Evolutionary conservation across 2,888 invertebrate species (phyloP), one percentile per base, ranked within the genome.

Genomic region (Mesorhabditis spiculigera): DNA sequence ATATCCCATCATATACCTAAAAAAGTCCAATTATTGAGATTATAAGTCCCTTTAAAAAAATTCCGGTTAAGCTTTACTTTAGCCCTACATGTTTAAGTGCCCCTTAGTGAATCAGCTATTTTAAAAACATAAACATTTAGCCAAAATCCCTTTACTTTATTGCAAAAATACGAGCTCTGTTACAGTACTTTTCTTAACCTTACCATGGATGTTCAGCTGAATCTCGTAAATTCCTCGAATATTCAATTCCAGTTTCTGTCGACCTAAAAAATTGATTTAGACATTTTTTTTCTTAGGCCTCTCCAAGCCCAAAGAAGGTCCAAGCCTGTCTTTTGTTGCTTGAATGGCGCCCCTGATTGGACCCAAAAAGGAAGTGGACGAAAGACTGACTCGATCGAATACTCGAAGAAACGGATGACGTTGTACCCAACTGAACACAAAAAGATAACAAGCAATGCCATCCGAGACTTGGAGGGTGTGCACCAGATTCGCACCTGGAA

Each of bases 391-490:
- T 73, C 72, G 45, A 84, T 76, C 28, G 72, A 71, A 72, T 85
- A 84, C 69, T 84, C 84, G 72, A 79, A 84, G 70, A 84, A 84
- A 5, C 84, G 75, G 45, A 81, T 72, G 62, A 82, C 75, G 68
- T 84, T 84, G 75, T 84, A 84, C 42, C 74, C 68, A 45, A 80
- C 73, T 5, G 84, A 79, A 61, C 75, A 78, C 28, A 78, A 43
- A 58, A 82, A 75, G 45, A 83, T 80, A 43, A 74, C 74, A 5
- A 82, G 69, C 1, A 84, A 70, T 58, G 82, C 81, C n/a, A 73
- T 73, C 45, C 78, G 65, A 3, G 84, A 81, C 73, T 84, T 82
- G 5, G 75, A 67, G 1, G 83, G 75, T 28, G 82, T 85, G 70
- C 82, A 85, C 80, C 82, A 81, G 10, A 81, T 80, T 5, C 80